phyloP scores from a whole-genome alignment of 2,888 invertebrate genomes.

The Synanthedon andrenaeformis region DNA sequence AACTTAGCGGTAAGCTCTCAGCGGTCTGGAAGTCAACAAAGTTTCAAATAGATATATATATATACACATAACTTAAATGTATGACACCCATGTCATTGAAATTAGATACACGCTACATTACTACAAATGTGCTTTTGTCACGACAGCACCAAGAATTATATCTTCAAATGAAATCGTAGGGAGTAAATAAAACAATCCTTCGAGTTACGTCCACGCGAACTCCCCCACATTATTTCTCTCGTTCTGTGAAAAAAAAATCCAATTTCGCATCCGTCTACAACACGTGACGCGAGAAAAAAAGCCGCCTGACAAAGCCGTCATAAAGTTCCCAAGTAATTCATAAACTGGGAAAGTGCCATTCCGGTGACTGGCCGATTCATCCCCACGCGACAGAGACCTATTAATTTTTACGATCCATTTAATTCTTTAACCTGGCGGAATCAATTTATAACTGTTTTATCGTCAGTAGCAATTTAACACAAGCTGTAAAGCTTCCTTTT shows the following conservation, averaged over 20 bases:
- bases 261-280: constrained; percentile 60
- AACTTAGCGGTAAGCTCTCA: too few species aligned
- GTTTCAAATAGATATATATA: too few species aligned
- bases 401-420: constrained; percentile 68
- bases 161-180: constrained; percentile 2
- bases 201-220: not conserved
- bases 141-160: not conserved
- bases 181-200: constrained; percentile 8
- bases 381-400: constrained; percentile 47
- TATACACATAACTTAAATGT: constrained; percentile 5
- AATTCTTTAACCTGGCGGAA: constrained; percentile 63
- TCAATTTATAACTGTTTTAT: constrained; percentile 64
- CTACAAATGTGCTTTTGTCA: not conserved
- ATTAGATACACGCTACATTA: constrained; percentile 14
- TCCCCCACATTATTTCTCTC: constrained; percentile 21
- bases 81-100: constrained; percentile 16
- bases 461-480: constrained; percentile 44
- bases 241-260: constrained; percentile 53
- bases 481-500: constrained; percentile 51
- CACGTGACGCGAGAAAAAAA: constrained; percentile 57
- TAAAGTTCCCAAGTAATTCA: constrained; percentile 60
- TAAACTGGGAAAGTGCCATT: constrained; percentile 53
- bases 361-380: constrained; percentile 28
- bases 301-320: constrained; percentile 51
- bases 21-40: too few species aligned